Evolutionary conservation across 2,113 vertebrate species (phyloP).

Genomic region (Hippocampus guttulatus): DNA sequence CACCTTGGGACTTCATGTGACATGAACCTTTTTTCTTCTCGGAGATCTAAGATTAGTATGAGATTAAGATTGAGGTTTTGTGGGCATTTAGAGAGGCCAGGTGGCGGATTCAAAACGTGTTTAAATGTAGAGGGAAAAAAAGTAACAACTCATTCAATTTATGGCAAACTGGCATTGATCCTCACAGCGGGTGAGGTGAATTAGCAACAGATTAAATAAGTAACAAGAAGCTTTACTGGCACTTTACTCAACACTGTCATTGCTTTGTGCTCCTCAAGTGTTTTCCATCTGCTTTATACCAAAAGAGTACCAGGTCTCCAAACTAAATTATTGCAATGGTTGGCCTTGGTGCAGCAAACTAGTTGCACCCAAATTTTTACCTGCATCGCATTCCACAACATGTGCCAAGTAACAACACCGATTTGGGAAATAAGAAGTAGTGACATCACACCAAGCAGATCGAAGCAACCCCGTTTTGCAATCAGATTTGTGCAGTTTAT

Average conservation of each 20-base stretch:
- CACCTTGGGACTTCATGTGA: neutral
- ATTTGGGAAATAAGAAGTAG: too few species aligned
- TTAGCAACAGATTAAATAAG: conserved; percentile 24
- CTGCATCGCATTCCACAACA: too few species aligned
- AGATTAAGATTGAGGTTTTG: conserved; percentile 1
- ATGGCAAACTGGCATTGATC: conserved; percentile 15
- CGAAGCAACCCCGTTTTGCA: too few species aligned
- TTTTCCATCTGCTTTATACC: neutral
- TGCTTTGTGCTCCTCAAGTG: neutral
- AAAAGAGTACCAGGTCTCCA: neutral
- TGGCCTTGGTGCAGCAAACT: too few species aligned
- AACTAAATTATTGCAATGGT: too few species aligned
- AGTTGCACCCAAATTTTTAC: too few species aligned
- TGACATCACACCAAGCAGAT: too few species aligned
- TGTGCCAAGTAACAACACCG: too few species aligned
- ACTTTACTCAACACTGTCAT: neutral
- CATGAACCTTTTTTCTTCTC: neutral
- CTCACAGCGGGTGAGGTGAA: conserved; percentile 36
- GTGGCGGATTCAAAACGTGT: neutral
- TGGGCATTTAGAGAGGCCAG: conserved; percentile 1
- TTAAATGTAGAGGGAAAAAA: conserved; percentile 1
- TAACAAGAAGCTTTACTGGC: conserved; percentile 29
- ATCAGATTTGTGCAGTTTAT: too few species aligned
- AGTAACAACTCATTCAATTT: conserved; percentile 6
- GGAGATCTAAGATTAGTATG: neutral